Percentiles rank a stretch among this genome's conserved stretches.
Conservation (phyloP, 1,140 invertebrate species). For the Atta texana region DNA sequence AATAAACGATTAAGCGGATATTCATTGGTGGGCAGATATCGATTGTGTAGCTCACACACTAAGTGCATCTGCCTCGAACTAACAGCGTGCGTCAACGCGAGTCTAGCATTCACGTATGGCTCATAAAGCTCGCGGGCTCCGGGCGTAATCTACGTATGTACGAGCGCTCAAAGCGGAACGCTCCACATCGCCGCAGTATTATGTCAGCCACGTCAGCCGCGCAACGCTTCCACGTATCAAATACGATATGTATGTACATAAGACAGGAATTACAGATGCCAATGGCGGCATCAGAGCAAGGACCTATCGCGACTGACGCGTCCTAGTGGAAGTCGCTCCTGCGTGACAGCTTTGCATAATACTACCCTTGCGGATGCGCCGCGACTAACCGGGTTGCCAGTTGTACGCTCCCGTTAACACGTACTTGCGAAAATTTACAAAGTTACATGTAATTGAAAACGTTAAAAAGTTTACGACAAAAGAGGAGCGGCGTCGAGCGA, state of each 20-base stretch:
- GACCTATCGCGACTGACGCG: conserved; percentile 12
- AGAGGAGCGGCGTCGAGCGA: background rate
- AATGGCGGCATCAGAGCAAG: conserved; percentile 25
- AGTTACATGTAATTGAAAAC: conserved; percentile 42
- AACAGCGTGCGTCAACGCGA: conserved; percentile 19
- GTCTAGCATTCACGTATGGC: conserved; percentile 24
- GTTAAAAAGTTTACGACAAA: conserved; percentile 37
- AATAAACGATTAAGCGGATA: background rate
- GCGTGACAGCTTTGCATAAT: conserved; percentile 51
- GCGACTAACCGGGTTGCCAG: background rate
- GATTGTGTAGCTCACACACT: background rate
- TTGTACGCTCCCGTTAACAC: background rate
- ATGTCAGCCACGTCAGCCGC: conserved; percentile 46
- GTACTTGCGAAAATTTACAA: background rate
- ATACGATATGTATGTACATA: conserved; percentile 46
- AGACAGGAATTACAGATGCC: conserved; percentile 65
- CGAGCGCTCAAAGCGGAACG: conserved; percentile 22
- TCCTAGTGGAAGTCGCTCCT: conserved; percentile 42
- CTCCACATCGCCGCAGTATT: conserved; percentile 41
- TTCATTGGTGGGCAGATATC: background rate
- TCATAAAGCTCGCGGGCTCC: conserved; percentile 42
- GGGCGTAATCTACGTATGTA: conserved; percentile 46
- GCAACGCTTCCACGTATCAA: conserved; percentile 51
- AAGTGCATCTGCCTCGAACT: background rate
- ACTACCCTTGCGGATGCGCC: conserved; percentile 9